phyloP scores from a whole-genome alignment of 2,888 invertebrate species.

The Ferdinandea cuprea region DNA sequence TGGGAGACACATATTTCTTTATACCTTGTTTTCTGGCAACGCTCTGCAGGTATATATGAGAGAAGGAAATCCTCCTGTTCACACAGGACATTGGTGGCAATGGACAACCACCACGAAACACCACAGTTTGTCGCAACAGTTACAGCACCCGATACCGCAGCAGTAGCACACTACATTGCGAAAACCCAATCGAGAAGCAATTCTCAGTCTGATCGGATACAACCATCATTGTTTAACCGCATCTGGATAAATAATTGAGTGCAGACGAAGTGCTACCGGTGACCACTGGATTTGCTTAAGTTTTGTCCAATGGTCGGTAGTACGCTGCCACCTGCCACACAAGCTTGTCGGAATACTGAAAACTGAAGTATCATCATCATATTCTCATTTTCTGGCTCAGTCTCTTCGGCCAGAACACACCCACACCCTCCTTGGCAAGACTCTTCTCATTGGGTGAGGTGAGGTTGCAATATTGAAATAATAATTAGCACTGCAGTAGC shows the following conservation, averaged over 20 bases:
- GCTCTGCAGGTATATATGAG: neutral
- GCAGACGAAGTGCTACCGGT: constrained; percentile 73
- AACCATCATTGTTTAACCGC: constrained; percentile 72
- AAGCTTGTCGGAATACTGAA: neutral
- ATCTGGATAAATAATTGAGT: constrained; percentile 75
- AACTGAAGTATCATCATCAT: constrained; percentile 30
- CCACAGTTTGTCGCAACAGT: constrained; percentile 72
- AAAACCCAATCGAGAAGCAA: constrained; percentile 70
- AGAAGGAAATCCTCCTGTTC: constrained; percentile 43
- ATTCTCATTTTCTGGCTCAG: neutral
- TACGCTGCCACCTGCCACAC: constrained; percentile 34
- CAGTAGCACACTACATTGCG: constrained; percentile 29
- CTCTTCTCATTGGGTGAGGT: constrained; percentile 22
- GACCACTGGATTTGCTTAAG: constrained; percentile 74
- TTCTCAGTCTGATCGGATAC: constrained; percentile 65
- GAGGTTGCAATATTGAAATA: constrained; percentile 58
- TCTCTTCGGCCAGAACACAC: neutral
- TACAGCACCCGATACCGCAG: constrained; percentile 64
- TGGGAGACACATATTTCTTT: no score
- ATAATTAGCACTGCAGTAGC: constrained; percentile 67
- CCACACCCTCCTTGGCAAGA: neutral
- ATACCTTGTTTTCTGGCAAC: no score
- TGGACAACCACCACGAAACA: constrained; percentile 56
- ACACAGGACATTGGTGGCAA: constrained; percentile 53
- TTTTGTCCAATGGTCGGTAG: constrained; percentile 38